Base-by-base conservation (phyloP, 2,113 vertebrate genomes). In the Cardinalis cardinalis region DNA sequence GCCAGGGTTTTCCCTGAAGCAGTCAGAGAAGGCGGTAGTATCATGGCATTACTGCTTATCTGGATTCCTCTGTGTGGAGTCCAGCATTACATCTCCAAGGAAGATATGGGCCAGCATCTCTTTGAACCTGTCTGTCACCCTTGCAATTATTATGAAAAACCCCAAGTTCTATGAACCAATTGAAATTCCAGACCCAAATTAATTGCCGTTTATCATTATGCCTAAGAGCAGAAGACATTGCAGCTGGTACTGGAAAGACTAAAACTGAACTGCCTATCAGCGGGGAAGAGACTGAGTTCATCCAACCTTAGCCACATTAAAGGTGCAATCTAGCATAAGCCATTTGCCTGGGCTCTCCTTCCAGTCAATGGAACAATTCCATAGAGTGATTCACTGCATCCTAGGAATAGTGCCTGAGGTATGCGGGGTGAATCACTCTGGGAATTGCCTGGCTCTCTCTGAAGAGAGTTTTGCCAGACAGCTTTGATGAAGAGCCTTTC, bases 391-490 rank as follows among this genome's bases (percentile, higher is more conserved):
- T 93, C 84, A 96, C 61, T 4, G 12, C 15, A 49, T 81, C 58
- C 88, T 60, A 88, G 73, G 56, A 87, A 86, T 81, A 92, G 60
- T 59, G 80, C 43, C 53, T 63, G 58, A 84, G 61, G 84, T 72
- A 84, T 69, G 80, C 69, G 87, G 77, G 23, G 18, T 92, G 87
- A 96, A 52, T 94, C 77, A 90, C 65, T 43, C 64, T 41, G 10
- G 59, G 80, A 94, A 87, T 84, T 90, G 92, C 84, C 68, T 77
- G 64, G 16, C 41, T 75, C 10, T 51, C 29, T 79, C 68, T 43
- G 48, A 90, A 61, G 55, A 73, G 41, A 86, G 21, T 52, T 83
- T 63, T 92, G 31, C 51, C 60, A 86, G 83, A 76, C n/a, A 11
- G 31, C 34, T 92, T 93, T 83, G 46, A 89, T 51, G 46, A 59